Conservation (phyloP, 2,113 vertebrate genomes). For the Pangasianodon hypophthalmus region DNA sequence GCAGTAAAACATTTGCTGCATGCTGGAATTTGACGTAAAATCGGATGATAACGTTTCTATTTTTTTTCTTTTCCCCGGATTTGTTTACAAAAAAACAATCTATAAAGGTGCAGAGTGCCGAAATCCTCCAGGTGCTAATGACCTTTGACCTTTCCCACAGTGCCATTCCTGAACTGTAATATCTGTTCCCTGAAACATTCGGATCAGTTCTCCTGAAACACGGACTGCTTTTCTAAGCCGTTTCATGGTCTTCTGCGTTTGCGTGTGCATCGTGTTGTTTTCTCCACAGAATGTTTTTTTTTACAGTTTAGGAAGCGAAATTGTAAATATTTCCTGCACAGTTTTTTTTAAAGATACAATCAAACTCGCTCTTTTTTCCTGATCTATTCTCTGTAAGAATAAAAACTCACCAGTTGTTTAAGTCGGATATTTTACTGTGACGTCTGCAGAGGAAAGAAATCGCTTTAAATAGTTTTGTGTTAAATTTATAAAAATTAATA, state of each 20-base stretch:
- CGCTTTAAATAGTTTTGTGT: background rate
- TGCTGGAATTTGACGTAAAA: background rate
- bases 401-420: background rate
- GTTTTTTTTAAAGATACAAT: no score
- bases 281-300: background rate
- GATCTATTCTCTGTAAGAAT: background rate
- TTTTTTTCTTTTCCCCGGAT: background rate
- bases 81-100: conserved; percentile 39
- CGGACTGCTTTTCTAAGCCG: no score
- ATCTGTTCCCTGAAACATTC: background rate
- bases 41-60: background rate
- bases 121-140: conserved; percentile 71
- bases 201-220: background rate
- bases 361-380: no score
- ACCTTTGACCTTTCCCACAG: conserved; percentile 44
- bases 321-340: background rate
- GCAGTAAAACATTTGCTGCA: background rate
- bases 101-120: conserved; percentile 40
- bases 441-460: background rate
- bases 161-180: background rate
- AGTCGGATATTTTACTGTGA: background rate
- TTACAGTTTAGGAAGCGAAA: background rate
- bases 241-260: no score
- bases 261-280: no score
- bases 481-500: background rate